Evolutionary conservation across 1,140 invertebrate genomes (phyloP).

Genomic region (Leptinotarsa undecemlineata): DNA sequence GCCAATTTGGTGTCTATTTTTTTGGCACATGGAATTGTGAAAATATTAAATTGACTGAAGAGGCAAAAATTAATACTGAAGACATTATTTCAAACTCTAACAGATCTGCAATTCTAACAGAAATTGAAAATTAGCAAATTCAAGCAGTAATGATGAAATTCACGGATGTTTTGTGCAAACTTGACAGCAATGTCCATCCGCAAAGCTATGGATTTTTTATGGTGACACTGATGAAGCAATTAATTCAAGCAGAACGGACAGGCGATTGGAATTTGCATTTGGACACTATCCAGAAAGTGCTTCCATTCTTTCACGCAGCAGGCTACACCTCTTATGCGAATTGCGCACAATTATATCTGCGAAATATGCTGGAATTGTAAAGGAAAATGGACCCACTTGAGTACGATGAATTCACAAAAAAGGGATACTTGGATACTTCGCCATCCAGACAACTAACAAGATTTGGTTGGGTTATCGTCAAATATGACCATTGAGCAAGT

Average conservation of each 20-base stretch:
- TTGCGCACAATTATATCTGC: constrained; percentile 47
- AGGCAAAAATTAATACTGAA: not conserved
- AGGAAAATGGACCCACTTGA: constrained; percentile 1
- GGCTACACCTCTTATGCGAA: constrained; percentile 52
- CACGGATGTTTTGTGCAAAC: not conserved
- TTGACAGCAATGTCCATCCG: constrained; percentile 38
- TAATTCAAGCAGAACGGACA: constrained; percentile 48
- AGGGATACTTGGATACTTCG: too few relatives aligned
- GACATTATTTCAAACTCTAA: not conserved
- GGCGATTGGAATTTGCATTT: constrained; percentile 51
- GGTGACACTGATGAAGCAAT: constrained; percentile 42
- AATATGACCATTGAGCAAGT: constrained; percentile 55
- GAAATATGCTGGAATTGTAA: constrained; percentile 1
- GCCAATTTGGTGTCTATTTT: constrained; percentile 40
- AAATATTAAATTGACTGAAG: constrained; percentile 40
- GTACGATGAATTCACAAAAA: constrained; percentile 29
- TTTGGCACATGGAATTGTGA: constrained; percentile 47
- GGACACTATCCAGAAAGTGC: constrained; percentile 47
- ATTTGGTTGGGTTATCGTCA: constrained; percentile 54
- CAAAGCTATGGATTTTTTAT: constrained; percentile 50
- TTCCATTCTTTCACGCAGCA: constrained; percentile 54
- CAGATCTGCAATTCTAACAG: not conserved
- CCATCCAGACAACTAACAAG: too few relatives aligned
- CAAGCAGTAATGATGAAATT: not conserved
- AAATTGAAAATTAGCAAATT: not conserved